These are phyloP conservation scores for Mythimna ferrago DNA, from an alignment of 2,888 invertebrate genomes.

Conservation along the genomic window DNA sequence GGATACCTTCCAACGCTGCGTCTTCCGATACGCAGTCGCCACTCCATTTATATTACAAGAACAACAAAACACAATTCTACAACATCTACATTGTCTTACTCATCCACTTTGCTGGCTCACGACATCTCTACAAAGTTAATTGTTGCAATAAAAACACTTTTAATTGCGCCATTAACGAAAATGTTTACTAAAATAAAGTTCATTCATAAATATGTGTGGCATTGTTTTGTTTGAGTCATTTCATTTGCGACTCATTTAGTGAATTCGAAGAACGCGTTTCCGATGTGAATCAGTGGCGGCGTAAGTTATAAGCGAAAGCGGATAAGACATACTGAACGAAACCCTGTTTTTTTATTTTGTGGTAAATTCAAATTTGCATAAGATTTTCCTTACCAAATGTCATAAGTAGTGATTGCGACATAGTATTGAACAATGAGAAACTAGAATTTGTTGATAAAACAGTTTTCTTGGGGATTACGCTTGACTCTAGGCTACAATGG, in stretches of 20 bases:
- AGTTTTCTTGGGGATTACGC: no score
- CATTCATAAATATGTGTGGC: constrained; percentile 51
- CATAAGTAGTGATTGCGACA: no score
- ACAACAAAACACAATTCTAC: background rate
- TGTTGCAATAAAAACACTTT: constrained; percentile 44
- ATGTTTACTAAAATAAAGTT: constrained; percentile 49
- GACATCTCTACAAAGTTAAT: constrained; percentile 24
- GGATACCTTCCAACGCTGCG: no score
- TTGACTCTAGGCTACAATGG: no score
- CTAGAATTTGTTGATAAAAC: no score
- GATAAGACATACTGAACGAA: no score
- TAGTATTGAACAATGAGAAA: no score
- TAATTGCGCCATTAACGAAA: constrained; percentile 29
- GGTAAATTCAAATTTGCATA: no score
- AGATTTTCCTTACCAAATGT: no score
- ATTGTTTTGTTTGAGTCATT: constrained; percentile 51
- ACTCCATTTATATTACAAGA: background rate
- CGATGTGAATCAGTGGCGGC: constrained; percentile 44
- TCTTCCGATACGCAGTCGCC: no score
- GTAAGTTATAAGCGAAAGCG: constrained; percentile 28
- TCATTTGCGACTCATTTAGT: constrained; percentile 48
- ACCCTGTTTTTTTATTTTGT: no score
- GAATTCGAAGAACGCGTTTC: constrained; percentile 49
- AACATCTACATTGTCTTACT: constrained; percentile 6
- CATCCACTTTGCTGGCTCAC: constrained; percentile 14